These are phyloP conservation scores for Cynopterus brachyotis DNA, from an alignment of 2,113 vertebrate genomes.

Conservation along the genomic window DNA sequence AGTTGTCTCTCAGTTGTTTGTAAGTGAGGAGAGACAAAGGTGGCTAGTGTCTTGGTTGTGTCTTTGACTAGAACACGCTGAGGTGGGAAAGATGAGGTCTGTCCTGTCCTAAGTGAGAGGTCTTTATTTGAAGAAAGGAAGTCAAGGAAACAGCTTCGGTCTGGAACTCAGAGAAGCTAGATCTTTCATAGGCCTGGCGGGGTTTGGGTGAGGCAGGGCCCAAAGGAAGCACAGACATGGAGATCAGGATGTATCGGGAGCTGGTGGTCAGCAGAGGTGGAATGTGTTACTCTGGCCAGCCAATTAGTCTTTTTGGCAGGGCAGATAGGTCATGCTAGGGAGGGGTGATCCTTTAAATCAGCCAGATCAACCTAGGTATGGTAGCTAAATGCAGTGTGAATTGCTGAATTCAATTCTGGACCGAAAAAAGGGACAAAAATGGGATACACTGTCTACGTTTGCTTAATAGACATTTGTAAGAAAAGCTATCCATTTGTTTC, in stretches of 20 bases:
- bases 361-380: not conserved
- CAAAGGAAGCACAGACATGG: not conserved
- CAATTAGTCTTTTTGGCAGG: not conserved
- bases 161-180: not conserved
- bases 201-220: not conserved
- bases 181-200: not conserved
- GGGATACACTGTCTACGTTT: not conserved
- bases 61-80: not conserved
- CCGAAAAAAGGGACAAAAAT: not conserved
- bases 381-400: not conserved
- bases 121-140: not conserved
- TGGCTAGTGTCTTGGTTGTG: not conserved
- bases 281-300: rapidly evolving
- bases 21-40: not conserved
- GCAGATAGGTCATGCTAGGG: not conserved
- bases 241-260: too few relatives aligned
- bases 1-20: not conserved
- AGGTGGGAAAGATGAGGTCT: not conserved
- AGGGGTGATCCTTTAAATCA: not conserved
- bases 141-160: not conserved
- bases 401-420: not conserved
- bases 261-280: not conserved
- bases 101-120: not conserved
- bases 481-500: not conserved
- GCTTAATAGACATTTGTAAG: not conserved